phyloP scores from a whole-genome alignment of 2,888 invertebrate species.

The Heliconius ethilla region DNA sequence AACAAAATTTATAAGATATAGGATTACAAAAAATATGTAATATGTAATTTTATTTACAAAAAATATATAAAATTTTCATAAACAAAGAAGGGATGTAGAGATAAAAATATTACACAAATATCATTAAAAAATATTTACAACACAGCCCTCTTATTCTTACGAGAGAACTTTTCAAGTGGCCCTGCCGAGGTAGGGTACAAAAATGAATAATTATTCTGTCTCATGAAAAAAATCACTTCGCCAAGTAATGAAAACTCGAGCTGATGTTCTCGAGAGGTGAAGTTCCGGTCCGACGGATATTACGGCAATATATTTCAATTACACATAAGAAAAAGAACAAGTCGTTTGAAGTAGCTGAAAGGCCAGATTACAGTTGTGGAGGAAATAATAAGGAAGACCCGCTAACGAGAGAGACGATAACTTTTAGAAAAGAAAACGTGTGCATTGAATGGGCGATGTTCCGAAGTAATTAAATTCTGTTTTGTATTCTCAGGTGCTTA shows the following conservation, averaged over 20 bases:
- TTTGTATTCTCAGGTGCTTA: conserved; percentile 29
- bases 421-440: conserved; percentile 72
- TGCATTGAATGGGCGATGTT: conserved; percentile 45
- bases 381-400: conserved; percentile 77
- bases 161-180: conserved; percentile 66
- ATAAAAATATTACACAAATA: too few species aligned
- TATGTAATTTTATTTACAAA: too few species aligned
- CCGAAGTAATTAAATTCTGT: conserved; percentile 34
- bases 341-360: conserved; percentile 81
- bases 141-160: conserved; percentile 41
- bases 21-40: too few species aligned
- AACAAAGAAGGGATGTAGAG: too few species aligned
- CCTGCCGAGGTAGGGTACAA: conserved; percentile 62
- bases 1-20: too few species aligned
- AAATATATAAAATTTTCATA: too few species aligned
- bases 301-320: conserved; percentile 82
- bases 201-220: conserved; percentile 80
- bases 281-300: conserved; percentile 78
- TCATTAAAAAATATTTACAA: conserved; percentile 44
- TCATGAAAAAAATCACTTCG: conserved; percentile 77
- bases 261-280: conserved; percentile 76
- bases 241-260: conserved; percentile 79
- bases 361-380: conserved; percentile 77
- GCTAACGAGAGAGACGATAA: conserved; percentile 74
- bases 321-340: conserved; percentile 82